Evolutionary conservation across 2,113 vertebrate genomes (phyloP).

Genomic region (Collichthys lucidus): DNA sequence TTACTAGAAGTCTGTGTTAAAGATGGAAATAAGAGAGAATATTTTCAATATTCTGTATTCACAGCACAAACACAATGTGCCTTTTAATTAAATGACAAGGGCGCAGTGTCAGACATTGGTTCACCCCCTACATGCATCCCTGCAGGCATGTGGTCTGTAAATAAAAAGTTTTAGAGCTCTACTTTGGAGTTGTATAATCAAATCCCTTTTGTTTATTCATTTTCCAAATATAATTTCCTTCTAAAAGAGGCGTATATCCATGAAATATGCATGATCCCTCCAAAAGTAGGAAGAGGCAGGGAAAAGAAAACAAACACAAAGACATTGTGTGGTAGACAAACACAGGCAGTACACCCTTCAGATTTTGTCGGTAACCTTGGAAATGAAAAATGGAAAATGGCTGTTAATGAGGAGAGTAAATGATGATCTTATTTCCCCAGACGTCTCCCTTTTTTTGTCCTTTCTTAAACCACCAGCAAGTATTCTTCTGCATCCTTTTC

Average conservation of each 20-base stretch:
- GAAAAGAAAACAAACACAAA: constrained; percentile 12
- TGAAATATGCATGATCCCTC: constrained; percentile 59
- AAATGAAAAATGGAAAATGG: not conserved
- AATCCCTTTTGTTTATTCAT: constrained; percentile 51
- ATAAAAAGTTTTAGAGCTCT: constrained; percentile 12
- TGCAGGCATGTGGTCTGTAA: constrained; percentile 1
- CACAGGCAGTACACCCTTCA: not conserved
- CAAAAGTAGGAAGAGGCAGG: constrained; percentile 4
- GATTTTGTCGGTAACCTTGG: constrained; percentile 14
- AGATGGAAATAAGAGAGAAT: not conserved
- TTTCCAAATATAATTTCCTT: constrained; percentile 54
- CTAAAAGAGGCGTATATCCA: constrained; percentile 34
- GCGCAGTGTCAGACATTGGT: not conserved
- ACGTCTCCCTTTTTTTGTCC: not conserved
- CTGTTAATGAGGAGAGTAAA: not conserved
- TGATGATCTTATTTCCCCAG: not conserved
- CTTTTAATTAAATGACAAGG: constrained; percentile 25
- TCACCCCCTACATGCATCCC: constrained; percentile 4
- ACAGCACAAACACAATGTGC: not conserved
- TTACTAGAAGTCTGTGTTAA: not conserved
- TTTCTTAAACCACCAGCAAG: not conserved
- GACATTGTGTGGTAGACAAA: not conserved
- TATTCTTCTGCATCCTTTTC: not conserved
- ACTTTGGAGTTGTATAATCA: constrained; percentile 27
- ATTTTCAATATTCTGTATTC: not conserved